phyloP scores from a whole-genome alignment of 2,797 vertebrate genomes.

The Chrysocyon brachyurus region DNA sequence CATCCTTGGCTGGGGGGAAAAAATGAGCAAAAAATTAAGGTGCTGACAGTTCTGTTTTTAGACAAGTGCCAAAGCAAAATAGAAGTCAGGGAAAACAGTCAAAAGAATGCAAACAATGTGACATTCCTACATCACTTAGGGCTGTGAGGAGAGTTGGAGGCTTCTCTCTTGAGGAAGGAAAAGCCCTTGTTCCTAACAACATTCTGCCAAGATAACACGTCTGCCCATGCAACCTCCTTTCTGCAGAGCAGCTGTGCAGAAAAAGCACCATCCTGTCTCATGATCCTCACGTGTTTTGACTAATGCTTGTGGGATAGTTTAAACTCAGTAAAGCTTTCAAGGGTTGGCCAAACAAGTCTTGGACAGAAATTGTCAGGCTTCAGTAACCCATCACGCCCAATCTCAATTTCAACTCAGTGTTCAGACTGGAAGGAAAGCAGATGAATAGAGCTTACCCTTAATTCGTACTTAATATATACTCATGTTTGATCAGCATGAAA shows the following conservation, averaged over 20 bases:
- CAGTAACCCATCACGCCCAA: conserved; percentile 61
- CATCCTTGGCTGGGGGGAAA: conserved; percentile 58
- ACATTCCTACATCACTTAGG: not conserved
- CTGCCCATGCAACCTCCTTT: not conserved
- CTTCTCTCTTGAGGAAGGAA: conserved; percentile 47
- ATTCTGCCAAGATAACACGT: not conserved
- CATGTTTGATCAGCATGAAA: not conserved
- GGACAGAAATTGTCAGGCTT: conserved; percentile 67
- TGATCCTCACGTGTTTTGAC: conserved; percentile 11
- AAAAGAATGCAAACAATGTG: conserved; percentile 59
- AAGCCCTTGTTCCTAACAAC: not conserved
- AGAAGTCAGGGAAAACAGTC: conserved; percentile 40
- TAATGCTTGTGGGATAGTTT: conserved; percentile 46
- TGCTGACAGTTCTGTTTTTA: conserved; percentile 76
- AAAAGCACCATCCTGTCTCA: conserved; percentile 40
- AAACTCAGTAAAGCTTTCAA: conserved; percentile 69
- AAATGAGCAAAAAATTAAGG: conserved; percentile 60
- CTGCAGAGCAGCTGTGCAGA: conserved; percentile 67
- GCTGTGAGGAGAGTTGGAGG: not conserved
- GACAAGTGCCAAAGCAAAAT: conserved; percentile 67
- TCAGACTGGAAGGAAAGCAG: conserved; percentile 74
- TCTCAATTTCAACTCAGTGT: conserved; percentile 60
- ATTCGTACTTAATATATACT: not conserved
- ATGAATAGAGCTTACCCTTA: conserved; percentile 30
- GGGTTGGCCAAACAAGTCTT: conserved; percentile 61